Base-by-base conservation (phyloP, 2,113 vertebrate genomes). In the Pandion haliaetus region DNA sequence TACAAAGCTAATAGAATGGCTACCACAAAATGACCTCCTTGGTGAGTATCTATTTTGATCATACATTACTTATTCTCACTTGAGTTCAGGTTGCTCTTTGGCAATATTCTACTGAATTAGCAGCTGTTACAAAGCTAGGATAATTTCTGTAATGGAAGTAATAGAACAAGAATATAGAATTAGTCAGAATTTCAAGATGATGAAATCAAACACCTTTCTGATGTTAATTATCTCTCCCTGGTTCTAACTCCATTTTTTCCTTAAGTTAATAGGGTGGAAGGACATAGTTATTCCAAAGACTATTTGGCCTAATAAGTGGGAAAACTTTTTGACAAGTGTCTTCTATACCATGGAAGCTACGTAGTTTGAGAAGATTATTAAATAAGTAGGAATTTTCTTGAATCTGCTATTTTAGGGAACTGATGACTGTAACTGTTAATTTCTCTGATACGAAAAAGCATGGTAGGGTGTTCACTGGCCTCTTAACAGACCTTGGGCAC, bases 1-100 rank as follows among this genome's bases (percentile, higher is more conserved):
- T 96, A 99, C 99, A 14, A 99, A 99, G 96, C 99, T 99, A 52
- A 99, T 99, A 95, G 99, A 99, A 69, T 99, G 99, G 99, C 98
- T 99, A 98, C 99, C 99, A 26, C 99, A 99, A 95, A 99, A 99
- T 9, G 99, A 99, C 95, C 98, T 99, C 78, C 98, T 99, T 86
- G 99, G 99, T 99, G 95, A 99, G 99, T 98, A 79, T 42, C 25
- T 57, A 2, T 76, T 79, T 21, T 59, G 14, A 24, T 65, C 16
- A 24, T 63, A n/a, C 17, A 12, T 54, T 12, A 9, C 28, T 88
- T 63, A 5, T 7, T 82, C 28, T 78, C 20, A 11, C 15, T 78
- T 3, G 8, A 57, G 18, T 92, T 79, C 36, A 31, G 38, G 38
- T 88, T 85, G 50, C 26, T 65, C 26, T 71, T 89, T 21, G n/a